Base-by-base conservation (phyloP, 2,113 vertebrate genomes). In the Callocephalon fimbriatum region DNA sequence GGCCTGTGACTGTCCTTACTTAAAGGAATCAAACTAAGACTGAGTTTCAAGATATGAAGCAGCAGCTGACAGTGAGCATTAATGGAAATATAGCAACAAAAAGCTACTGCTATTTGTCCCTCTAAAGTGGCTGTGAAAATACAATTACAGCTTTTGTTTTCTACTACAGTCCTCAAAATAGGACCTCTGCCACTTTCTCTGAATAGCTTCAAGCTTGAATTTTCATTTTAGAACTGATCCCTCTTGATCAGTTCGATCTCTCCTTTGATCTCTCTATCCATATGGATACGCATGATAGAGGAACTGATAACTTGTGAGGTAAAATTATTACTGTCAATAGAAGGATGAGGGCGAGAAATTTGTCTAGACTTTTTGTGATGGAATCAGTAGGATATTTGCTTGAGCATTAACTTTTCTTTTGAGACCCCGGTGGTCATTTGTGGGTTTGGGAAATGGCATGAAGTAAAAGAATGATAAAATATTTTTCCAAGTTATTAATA, bases 31-130 rank as follows among this genome's bases (percentile, higher is more conserved):
- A 37, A 42, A 47, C 20, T 56, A 73, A 5, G 1, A n/a, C 15
- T 63, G 44, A 65, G 12, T 70, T 91, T 77, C 10, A 47, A 63
- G 40, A 73, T 37, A 31, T 4, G n/a, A 88, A 88, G n/a, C 8
- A 44, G n/a, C 17, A 80, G 10, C 54, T 80, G 63, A 40, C 45
- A 40, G 2, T 61, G 7, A 91, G 6, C n/a, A 58, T 66, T 70
- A 80, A 66, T 45, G 1, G 1, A 73, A 93, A 80, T 5, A 6
- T 45, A 66, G 21, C 27, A 74, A 84, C 26, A 67, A 76, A 68
- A 91, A 59, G 0, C 16, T 59, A 6, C 71, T 78, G 18, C 22
- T 93, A 9, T 10, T 45, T 0, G 0, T 12, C 58, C 19, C 19
- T 66, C 17, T 53, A 63, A 78, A 73, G 8, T 59, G 0, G 0